A percentile compares a stretch with the other conserved stretches of the same genome.
Evolutionary conservation across 2,888 invertebrate genomes (phyloP).

Genomic region (Trypoxylon attenuatum): DNA sequence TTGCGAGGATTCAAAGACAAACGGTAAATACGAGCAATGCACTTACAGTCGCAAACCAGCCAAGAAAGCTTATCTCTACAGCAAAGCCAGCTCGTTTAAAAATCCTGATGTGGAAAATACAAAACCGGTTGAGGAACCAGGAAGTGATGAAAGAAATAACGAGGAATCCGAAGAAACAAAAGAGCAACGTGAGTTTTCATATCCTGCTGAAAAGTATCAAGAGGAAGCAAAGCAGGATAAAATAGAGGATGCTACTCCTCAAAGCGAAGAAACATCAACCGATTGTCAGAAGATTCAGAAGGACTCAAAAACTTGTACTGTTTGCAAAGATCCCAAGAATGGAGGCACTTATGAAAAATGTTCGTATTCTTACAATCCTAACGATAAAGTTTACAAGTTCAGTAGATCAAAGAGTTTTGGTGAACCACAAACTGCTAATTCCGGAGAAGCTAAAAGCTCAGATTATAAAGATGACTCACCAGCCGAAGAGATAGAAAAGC

Average conservation of each 20-base stretch:
- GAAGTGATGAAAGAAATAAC: background rate
- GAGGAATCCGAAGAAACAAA: background rate
- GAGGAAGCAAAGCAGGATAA: background rate
- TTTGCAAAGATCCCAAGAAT: constrained; percentile 77
- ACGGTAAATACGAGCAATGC: constrained; percentile 88
- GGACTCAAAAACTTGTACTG: constrained; percentile 76
- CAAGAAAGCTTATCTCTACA: constrained; percentile 76
- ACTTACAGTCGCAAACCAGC: constrained; percentile 85
- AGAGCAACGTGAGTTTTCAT: constrained; percentile 8
- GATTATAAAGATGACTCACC: constrained; percentile 1
- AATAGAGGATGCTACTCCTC: background rate
- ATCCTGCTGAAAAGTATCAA: background rate
- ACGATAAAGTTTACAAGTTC: constrained; percentile 68
- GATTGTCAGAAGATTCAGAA: constrained; percentile 60
- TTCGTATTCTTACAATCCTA: constrained; percentile 76
- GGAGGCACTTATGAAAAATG: constrained; percentile 79
- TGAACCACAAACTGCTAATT: constrained; percentile 7
- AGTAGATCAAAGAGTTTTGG: constrained; percentile 65
- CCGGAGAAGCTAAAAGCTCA: constrained; percentile 5
- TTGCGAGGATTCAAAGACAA: constrained; percentile 84
- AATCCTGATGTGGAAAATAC: constrained; percentile 70
- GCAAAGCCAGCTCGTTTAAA: constrained; percentile 64
- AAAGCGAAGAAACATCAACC: constrained; percentile 4
- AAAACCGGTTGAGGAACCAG: background rate
- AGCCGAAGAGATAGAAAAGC: background rate